Base-by-base conservation (phyloP, 2,113 vertebrate genomes). In the Tetraodon nigroviridis region DNA sequence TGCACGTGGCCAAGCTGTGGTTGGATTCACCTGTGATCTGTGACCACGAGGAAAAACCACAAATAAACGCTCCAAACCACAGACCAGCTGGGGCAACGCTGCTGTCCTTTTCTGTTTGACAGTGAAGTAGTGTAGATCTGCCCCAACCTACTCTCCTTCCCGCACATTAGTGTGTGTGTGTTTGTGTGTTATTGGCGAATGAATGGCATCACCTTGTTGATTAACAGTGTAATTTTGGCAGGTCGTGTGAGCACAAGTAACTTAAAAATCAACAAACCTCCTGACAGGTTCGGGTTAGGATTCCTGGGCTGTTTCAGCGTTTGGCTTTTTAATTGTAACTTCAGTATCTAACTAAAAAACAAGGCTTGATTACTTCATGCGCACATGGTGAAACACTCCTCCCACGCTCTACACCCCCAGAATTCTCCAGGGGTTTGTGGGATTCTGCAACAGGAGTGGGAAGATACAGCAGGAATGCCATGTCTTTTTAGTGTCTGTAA, bases 381-480 rank as follows among this genome's bases (percentile, higher is more conserved):
- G 17, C 13, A 44, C 42, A 44, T 44, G 1, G 11, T 62, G 41
- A 19, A 42, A 22, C 8, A 10, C 22, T 48, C 53, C 62, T 64
- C 58, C 58, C 48, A 73, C 58, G 61, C 54, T 19, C 6, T 45
- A 48, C 50, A 45, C 22, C 48, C 44, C 18, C n/a, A 32, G 51
- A 51, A 75, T 41, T 40, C 62, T 10, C 60, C 11, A 4, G 67
- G 54, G 67, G 45, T 41, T 71, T 45, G 55, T 64, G 57, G 51
- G 59, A 67, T 57, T 50, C 45, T 66, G 42, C 32, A 52, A 53
- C 51, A 40, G 62, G 3, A n/a, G 54, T 75, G 67, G 69, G 74
- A 67, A 69, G 69, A 68, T 77, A 42, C 61, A 51, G 63, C 42
- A 60, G 47, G 80, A 86, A 83, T 83, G 19, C 68, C 52, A 73